These are phyloP conservation scores for Cyclina sinensis DNA, from an alignment of 1,140 invertebrate genomes.

Conservation along the genomic window DNA sequence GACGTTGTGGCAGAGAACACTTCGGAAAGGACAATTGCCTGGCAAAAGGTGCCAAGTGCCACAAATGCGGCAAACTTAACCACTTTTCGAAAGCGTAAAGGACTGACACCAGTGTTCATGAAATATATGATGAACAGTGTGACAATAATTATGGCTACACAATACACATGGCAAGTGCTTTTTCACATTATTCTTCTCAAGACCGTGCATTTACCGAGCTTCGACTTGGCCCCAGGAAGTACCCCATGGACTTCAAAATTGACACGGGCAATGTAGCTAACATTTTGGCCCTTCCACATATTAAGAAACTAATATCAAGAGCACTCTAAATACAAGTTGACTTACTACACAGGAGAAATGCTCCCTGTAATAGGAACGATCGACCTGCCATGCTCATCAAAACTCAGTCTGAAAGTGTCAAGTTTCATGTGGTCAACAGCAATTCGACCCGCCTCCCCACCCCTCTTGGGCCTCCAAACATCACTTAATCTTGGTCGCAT, in stretches of 20 bases:
- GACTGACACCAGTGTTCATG: too few species aligned
- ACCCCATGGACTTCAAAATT: constrained; percentile 34
- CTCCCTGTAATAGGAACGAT: constrained; percentile 13
- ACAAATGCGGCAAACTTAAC: too few species aligned
- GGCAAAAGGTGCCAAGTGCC: too few species aligned
- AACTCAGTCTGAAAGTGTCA: too few species aligned
- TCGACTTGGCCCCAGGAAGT: not conserved
- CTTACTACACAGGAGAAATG: constrained; percentile 5
- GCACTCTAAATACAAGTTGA: not conserved
- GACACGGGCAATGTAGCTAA: constrained; percentile 42
- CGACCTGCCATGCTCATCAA: not conserved
- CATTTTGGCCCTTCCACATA: constrained; percentile 17
- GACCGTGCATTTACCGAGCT: constrained; percentile 5
- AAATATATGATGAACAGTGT: too few species aligned
- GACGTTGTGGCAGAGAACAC: too few species aligned
- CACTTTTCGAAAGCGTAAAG: too few species aligned
- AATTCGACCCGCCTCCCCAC: not conserved
- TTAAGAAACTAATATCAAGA: not conserved
- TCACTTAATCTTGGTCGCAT: not conserved
- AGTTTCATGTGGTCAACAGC: not conserved
- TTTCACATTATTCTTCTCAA: not conserved
- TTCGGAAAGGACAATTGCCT: too few species aligned
- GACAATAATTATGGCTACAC: too few species aligned
- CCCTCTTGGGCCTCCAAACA: not conserved
- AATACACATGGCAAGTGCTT: constrained; percentile 32